Evolutionary conservation across 2,797 vertebrate genomes (phyloP), one percentile per base, ranked within the genome.

Genomic region (Gouania willdenowi): DNA sequence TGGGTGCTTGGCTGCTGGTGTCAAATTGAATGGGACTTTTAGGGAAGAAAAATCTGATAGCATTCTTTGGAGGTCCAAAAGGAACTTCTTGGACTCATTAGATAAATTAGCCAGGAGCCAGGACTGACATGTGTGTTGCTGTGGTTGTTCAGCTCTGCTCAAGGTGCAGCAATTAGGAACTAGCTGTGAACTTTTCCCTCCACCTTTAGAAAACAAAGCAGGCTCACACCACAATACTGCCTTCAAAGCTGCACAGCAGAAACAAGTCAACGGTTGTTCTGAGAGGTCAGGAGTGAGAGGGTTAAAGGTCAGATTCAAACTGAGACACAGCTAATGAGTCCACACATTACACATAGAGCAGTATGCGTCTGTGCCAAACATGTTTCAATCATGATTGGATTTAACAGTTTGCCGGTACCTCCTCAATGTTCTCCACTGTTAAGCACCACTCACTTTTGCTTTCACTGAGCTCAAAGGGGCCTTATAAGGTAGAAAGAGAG

Each of bases 1-100:
- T 55, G 28, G 36, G 38, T 67, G 58, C 41, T 49, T 72, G 63
- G 61, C 56, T 70, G 63, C 62, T 51, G 48, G 52, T 75, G 66
- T 69, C 48, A 67, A 48, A 58, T 40, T 64, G 51, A 63, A 69
- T 37, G 46, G 33, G 60, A 62, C 46, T 38, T 55, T 35, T 47
- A 37, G 36, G 39, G 41, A 38, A 45, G 53, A 58, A 58, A 50
- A 73, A 79, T 78, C 76, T 55, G 73, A 83, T 76, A 71, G 75
- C 66, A 68, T 73, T 79, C 64, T 77, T 67, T 22, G 19, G 28
- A 29, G 44, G 24, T 47, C 2, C 46, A 66, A 52, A 23, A 43
- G 58, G 45, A 72, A 67, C 53, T 66, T n/a, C 6, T 13, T 53
- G 44, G 33, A 40, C 17, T 56, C 58, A 51, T 66, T 54, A 59